Conservation (phyloP, 2,888 invertebrate genomes). For the Erebia aethiops region DNA sequence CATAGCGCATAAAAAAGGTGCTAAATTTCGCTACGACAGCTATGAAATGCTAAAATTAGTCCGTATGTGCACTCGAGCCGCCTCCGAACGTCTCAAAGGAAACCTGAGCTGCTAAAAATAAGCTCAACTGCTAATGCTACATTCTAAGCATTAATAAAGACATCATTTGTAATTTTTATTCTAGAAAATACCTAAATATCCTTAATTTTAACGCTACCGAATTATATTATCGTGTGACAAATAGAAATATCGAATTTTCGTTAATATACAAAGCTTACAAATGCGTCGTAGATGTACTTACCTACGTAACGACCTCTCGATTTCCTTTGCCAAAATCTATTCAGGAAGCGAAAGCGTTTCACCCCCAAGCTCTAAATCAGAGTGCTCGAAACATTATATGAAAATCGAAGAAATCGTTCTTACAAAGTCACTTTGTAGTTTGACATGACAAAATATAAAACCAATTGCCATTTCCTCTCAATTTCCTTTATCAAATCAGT, state of each 20-base stretch:
- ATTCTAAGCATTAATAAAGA: no score
- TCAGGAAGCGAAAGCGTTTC: constrained; percentile 72
- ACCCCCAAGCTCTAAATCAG: constrained; percentile 66
- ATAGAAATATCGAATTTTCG: constrained; percentile 15
- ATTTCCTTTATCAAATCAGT: no score
- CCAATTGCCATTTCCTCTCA: no score
- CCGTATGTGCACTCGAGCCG: no score
- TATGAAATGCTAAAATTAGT: no score
- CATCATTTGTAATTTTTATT: no score
- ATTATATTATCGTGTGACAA: neutral
- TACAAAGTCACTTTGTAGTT: neutral
- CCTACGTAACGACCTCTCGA: constrained; percentile 73
- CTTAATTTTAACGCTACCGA: neutral
- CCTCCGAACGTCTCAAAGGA: no score
- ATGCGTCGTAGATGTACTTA: constrained; percentile 49
- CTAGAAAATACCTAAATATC: no score
- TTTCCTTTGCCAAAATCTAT: constrained; percentile 76
- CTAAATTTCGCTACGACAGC: no score
- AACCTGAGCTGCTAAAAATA: no score
- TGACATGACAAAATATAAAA: neutral
- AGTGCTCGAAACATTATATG: constrained; percentile 50
- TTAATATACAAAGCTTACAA: constrained; percentile 51
- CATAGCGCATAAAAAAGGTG: no score
- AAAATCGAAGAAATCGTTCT: neutral
- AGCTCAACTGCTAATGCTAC: no score